Evolutionary conservation across 2,797 vertebrate genomes (phyloP).

Genomic region (Tinamus major): DNA sequence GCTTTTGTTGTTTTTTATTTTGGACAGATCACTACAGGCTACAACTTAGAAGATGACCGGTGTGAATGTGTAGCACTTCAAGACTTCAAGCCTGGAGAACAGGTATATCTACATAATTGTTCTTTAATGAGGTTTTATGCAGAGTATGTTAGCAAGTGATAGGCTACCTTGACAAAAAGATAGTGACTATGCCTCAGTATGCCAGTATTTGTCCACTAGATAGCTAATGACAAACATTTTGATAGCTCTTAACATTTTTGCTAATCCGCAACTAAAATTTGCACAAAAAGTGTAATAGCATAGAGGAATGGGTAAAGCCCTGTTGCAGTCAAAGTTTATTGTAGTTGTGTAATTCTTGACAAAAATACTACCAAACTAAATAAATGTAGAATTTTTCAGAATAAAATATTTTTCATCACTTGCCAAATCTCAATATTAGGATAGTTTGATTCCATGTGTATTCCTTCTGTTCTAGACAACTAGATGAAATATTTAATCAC

Average conservation of each 20-base stretch:
- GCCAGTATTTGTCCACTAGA: background rate
- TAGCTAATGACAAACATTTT: background rate
- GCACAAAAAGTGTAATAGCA: background rate
- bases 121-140: background rate
- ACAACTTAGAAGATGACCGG: slow-evolving; percentile 97
- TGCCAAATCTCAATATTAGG: background rate
- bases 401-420: background rate
- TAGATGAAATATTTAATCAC: background rate
- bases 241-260: background rate
- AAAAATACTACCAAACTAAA: background rate
- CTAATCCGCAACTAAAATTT: background rate
- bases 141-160: background rate
- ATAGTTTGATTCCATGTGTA: background rate
- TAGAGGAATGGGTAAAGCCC: background rate
- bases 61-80: slow-evolving; percentile 95
- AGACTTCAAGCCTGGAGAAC: slow-evolving; percentile 92
- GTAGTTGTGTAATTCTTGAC: background rate
- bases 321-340: background rate
- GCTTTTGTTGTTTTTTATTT: slow-evolving; percentile 29
- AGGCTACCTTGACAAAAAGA: background rate
- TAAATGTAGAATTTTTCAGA: background rate
- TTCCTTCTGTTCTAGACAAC: background rate
- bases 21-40: slow-evolving; percentile 95
- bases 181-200: background rate
- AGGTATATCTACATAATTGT: slow-evolving; percentile 79